Evolutionary conservation across 1,140 invertebrate species (phyloP).

Genomic region (Caenorhabditis inopinata): DNA sequence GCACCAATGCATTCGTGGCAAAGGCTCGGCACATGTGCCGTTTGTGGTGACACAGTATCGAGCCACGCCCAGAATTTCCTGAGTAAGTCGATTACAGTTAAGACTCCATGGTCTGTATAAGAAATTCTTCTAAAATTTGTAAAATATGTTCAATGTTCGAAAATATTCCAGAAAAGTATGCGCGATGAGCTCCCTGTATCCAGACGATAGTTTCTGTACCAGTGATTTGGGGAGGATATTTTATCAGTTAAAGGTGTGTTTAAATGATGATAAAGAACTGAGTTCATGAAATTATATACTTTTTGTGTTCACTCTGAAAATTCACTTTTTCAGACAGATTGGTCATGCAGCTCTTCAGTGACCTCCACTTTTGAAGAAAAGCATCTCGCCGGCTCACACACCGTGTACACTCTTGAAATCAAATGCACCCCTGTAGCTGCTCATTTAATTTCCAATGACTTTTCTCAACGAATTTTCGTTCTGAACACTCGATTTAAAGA

Average conservation of each 20-base stretch:
- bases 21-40: too few species aligned
- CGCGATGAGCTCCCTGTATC: conserved; percentile 14
- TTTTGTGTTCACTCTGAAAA: too few species aligned
- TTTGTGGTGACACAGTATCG: too few species aligned
- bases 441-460: not conserved
- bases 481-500: conserved; percentile 29
- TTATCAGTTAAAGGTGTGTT: conserved; percentile 15
- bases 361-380: conserved; percentile 1
- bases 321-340: not conserved
- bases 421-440: not conserved
- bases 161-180: not conserved
- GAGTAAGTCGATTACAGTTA: too few species aligned
- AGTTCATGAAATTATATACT: too few species aligned
- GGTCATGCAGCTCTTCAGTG: conserved; percentile 4
- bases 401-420: conserved; percentile 6
- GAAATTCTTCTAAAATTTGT: too few species aligned
- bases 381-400: not conserved
- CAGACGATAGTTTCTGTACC: conserved; percentile 17
- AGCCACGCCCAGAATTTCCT: not conserved
- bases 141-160: too few species aligned
- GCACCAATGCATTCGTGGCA: too few species aligned
- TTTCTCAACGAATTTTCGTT: conserved; percentile 1
- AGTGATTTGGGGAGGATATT: conserved; percentile 19
- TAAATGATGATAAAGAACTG: too few species aligned
- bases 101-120: too few species aligned